Conservation (phyloP, 2,113 vertebrate genomes). For the Ceyx cyanopectus region DNA sequence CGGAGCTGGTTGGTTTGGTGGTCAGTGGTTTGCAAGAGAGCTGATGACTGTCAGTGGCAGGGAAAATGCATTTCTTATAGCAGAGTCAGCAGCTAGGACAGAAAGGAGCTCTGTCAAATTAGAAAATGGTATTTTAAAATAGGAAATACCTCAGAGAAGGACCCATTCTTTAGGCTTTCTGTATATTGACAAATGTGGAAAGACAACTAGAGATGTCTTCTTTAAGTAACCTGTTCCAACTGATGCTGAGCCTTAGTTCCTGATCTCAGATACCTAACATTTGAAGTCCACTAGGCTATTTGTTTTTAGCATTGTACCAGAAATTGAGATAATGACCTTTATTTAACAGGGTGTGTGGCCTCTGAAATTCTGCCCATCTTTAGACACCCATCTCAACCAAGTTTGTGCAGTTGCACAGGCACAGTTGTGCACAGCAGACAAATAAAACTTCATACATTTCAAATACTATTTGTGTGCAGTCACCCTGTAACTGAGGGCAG, state of each 20-base stretch:
- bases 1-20: neutral
- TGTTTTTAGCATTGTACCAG: neutral
- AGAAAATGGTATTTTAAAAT: neutral
- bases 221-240: neutral
- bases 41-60: neutral
- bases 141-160: neutral
- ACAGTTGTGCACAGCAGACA: neutral
- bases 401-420: neutral
- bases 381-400: neutral
- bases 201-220: neutral
- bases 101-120: neutral
- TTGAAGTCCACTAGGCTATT: neutral
- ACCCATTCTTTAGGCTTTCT: rapidly evolving
- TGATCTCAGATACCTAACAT: neutral
- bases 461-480: neutral
- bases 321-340: neutral
- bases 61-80: neutral
- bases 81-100: neutral
- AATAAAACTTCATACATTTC: neutral
- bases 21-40: neutral
- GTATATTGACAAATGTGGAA: neutral
- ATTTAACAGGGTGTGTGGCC: neutral
- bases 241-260: neutral
- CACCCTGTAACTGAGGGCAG: neutral
- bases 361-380: neutral